Evolutionary conservation across 2,113 vertebrate species (phyloP), one percentile per base, ranked within the genome.

Genomic region (Sinocyclocheilus maitianheensis): DNA sequence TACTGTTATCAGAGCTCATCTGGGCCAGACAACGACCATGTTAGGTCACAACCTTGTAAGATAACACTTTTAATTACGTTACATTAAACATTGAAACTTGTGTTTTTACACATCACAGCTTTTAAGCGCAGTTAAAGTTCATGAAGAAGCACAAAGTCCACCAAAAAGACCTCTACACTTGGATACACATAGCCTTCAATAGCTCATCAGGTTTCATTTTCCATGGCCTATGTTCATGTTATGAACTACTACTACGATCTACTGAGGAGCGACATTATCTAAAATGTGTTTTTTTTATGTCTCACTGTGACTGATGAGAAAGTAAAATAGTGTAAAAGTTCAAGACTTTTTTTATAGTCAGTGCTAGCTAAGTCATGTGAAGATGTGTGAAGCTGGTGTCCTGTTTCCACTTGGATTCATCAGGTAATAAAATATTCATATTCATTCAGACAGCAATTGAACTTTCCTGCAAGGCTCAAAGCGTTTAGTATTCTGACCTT

Each of bases 401-500:
- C 60, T n/a, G 16, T 81, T 62, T 81, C 69, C 43, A 51, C 69
- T 40, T 79, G 40, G 83, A 58, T 40, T 62, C 82, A 90, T 82
- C 14, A 75, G 71, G 30, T 89, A 40, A 90, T 91, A 20, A 91
- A 91, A 91, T 88, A 92, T 93, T 91, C 40, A 93, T 87, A 84
- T 78, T 69, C 62, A 58, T 85, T 71, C 40, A 30, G 24, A 18
- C 72, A 37, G 77, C 40, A 72, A 24, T 43, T 34, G 9, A 8
- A 67, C 48, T 77, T 34, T 77, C 14, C 67, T 37, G 18, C 30
- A 37, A 37, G 30, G 67, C 67, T 37, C 30, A 69, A 69, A 69
- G 13, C 26, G 1, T 69, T 69, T 6, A 67, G 65, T 18, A 8
- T 34, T 67, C 65, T 67, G 26, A 34, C 26, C 6, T 34, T 69